A percentile compares a stretch with the other conserved stretches of the same genome.
These are phyloP conservation scores for Sebastes trivittatus DNA, from an alignment of 2,797 vertebrate species.

Conservation along the genomic window DNA sequence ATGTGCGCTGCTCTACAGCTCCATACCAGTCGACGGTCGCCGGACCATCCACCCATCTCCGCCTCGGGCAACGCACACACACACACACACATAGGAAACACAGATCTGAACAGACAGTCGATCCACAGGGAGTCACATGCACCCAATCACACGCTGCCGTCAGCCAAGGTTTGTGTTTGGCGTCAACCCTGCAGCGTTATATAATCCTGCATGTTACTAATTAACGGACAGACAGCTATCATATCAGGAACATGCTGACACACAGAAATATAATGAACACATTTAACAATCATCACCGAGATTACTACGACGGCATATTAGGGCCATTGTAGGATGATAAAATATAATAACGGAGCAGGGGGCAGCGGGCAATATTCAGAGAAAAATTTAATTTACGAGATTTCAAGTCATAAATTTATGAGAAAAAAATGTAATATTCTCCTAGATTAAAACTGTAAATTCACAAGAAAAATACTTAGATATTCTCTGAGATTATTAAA, in stretches of 20 bases:
- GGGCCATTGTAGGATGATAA: no score
- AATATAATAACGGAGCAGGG: no score
- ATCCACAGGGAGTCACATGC: slow-evolving; percentile 53
- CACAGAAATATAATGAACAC: background rate
- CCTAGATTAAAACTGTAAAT: no score
- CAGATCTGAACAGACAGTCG: slow-evolving; percentile 48
- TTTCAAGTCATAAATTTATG: no score
- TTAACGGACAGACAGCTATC: background rate
- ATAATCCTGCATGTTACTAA: slow-evolving; percentile 24
- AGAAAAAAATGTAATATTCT: no score
- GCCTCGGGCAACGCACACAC: slow-evolving; percentile 1
- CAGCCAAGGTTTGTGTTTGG: background rate
- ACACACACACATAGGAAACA: slow-evolving; percentile 7
- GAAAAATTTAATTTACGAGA: no score
- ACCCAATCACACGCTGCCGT: background rate
- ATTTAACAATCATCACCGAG: no score
- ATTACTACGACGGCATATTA: no score
- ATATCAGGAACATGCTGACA: background rate
- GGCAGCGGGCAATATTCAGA: no score
- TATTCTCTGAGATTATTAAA: no score
- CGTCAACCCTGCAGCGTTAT: slow-evolving; percentile 9
- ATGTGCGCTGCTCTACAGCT: background rate
- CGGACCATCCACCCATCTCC: slow-evolving; percentile 1
- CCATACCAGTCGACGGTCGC: background rate
- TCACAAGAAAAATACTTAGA: no score